A percentile compares a stretch with the other conserved stretches of the same genome.
Conservation (phyloP, 2,797 vertebrate species). For the Rhyacichthys aspro region DNA sequence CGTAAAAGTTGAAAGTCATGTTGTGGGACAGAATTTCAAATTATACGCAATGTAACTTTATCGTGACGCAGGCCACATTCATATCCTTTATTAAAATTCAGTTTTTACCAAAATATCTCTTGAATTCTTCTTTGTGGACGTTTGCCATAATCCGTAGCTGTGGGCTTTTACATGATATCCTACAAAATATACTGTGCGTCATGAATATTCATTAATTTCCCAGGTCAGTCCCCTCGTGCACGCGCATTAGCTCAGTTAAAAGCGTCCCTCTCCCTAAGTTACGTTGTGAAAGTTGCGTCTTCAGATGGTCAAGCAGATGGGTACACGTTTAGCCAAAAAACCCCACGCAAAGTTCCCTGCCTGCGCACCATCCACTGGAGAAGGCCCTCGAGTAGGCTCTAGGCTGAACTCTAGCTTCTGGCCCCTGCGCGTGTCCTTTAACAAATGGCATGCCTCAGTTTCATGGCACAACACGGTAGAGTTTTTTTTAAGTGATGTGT, state of each 20-base stretch:
- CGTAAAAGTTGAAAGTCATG: slow-evolving; percentile 25
- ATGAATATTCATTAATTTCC: slow-evolving; percentile 3
- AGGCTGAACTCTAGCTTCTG: slow-evolving; percentile 58
- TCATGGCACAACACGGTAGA: not conserved
- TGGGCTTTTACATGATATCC: no score
- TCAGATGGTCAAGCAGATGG: slow-evolving; percentile 74
- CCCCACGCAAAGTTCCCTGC: slow-evolving; percentile 57
- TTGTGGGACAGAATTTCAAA: no score
- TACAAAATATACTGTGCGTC: no score
- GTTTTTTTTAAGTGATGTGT: no score
- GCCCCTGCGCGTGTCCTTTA: slow-evolving; percentile 41
- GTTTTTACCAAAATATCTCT: no score
- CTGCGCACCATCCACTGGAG: slow-evolving; percentile 58
- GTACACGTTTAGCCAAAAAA: slow-evolving; percentile 65
- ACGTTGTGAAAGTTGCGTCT: slow-evolving; percentile 47
- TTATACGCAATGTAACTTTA: no score
- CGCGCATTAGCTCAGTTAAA: slow-evolving; percentile 3
- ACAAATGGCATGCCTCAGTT: slow-evolving; percentile 39
- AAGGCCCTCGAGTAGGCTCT: slow-evolving; percentile 19
- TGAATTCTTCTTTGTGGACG: no score
- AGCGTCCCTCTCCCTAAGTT: slow-evolving; percentile 40
- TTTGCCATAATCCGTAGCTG: no score
- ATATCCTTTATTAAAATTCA: no score
- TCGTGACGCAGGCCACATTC: no score
- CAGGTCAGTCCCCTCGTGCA: not conserved